A percentile compares a stretch with the other conserved stretches of the same genome.
phyloP scores from a whole-genome alignment of 2,113 vertebrate species.

The Mustela lutreola region DNA sequence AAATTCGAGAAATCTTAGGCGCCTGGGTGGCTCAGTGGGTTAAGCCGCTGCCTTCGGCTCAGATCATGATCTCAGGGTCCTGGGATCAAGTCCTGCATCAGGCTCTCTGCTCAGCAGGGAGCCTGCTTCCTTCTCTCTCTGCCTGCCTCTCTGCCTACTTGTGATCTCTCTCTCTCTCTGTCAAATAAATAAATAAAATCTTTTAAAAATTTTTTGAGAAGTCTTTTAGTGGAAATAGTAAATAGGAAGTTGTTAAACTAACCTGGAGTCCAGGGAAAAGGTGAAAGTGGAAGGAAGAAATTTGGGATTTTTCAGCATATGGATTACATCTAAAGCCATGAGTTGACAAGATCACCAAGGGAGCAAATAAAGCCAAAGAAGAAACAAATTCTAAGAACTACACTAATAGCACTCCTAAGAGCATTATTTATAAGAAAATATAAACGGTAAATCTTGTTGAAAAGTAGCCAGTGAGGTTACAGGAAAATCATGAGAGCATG shows the following conservation, averaged over 20 bases:
- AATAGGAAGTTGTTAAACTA: neutral
- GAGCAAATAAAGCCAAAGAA: constrained; percentile 12
- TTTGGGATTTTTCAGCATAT: neutral
- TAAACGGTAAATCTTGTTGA: neutral
- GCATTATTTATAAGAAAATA: neutral
- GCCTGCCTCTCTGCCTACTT: too few species aligned
- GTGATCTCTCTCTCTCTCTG: too few species aligned
- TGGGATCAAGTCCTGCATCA: too few species aligned
- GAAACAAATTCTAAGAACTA: neutral
- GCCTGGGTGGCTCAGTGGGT: too few species aligned
- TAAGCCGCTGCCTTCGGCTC: too few species aligned
- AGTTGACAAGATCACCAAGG: neutral
- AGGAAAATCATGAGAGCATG: neutral
- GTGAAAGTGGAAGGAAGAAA: neutral
- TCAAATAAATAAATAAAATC: too few species aligned
- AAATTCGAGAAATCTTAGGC: neutral
- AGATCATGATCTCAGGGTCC: too few species aligned
- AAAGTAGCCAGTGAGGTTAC: neutral
- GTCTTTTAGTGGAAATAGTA: neutral
- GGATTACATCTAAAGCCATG: neutral
- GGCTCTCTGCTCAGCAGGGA: too few species aligned
- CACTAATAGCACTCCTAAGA: neutral
- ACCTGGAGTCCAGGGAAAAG: neutral
- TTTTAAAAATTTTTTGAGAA: neutral
- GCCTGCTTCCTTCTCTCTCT: too few species aligned